Base-by-base conservation (phyloP, 1,140 invertebrate species). In the Littorina saxatilis region DNA sequence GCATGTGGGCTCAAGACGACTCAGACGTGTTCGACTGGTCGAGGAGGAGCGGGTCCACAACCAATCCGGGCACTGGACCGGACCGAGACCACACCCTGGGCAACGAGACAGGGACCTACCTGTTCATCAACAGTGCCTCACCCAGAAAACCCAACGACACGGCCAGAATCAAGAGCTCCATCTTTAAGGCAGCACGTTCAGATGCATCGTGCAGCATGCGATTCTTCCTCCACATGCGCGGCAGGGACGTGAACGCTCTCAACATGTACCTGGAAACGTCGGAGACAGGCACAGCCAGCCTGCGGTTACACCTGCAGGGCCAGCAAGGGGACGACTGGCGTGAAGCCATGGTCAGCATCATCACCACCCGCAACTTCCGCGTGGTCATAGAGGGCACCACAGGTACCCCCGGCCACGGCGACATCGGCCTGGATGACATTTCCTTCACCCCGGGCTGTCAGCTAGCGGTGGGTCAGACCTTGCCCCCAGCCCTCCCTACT, bases 361-460 rank as follows among this genome's bases (percentile, higher is more conserved):
- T 76, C 43, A 83, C 52, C 55, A 40, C 11, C 1, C 77, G 70
- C 29, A 78, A 79, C 39, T 86, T 86, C 55, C 81, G 80, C 40
- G 43, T 84, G 47, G 68, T 85, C 13, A 79, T 85, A 11, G 84
- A 85, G 86, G 95, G 94, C 1, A 93, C 94, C 55, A 94, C 96
- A 7, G 96, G 96, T 11, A 92, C 92, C 61, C 95, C 95, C 76
- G 94, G 93, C 68, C 91, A 95, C 86, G 95, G 95, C 20, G 95
- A 96, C 84, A 96, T 96, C 87, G 95, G 95, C 2, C 93, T 96
- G 32, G 96, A 96, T 89, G 95, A 96, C 82, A 93, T 96, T 29
- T 88, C 87, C 15, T 91, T 92, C 73, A 91, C 91, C 17, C 80
- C 87, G 35, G 85, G 83, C 47, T 92, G 92, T 82, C 66, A 82